These are phyloP conservation scores for Lepidurus apus DNA, from an alignment of 1,140 invertebrate genomes.

Conservation along the genomic window DNA sequence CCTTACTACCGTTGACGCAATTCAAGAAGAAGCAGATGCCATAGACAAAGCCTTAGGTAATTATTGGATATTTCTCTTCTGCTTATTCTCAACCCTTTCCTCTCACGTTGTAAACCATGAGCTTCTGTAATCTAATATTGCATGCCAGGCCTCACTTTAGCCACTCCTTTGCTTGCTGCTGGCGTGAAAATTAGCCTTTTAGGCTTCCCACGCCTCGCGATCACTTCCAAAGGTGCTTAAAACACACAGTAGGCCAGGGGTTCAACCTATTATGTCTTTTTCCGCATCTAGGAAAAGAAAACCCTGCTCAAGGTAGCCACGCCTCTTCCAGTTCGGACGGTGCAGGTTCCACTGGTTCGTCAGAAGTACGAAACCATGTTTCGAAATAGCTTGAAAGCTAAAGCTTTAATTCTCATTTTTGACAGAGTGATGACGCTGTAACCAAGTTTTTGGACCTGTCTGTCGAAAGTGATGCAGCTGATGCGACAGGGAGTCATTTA, in stretches of 20 bases:
- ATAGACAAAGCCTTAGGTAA: slow-evolving; percentile 55
- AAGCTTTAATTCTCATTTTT: neutral
- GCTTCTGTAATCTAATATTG: slow-evolving; percentile 12
- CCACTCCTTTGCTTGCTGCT: slow-evolving; percentile 34
- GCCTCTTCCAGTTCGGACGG: neutral
- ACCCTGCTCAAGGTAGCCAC: neutral
- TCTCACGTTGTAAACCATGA: neutral
- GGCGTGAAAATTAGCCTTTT: slow-evolving; percentile 32
- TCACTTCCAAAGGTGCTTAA: neutral
- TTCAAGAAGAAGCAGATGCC: slow-evolving; percentile 68
- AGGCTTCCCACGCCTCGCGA: neutral
- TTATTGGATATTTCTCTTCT: neutral
- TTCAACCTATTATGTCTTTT: neutral
- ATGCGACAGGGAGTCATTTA: slow-evolving; percentile 9
- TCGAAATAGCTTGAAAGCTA: neutral
- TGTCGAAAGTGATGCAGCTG: neutral
- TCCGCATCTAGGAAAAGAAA: neutral
- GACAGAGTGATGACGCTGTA: neutral
- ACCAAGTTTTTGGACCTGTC: neutral
- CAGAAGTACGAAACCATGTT: neutral
- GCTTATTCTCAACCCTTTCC: slow-evolving; percentile 16
- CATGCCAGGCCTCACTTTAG: slow-evolving; percentile 29
- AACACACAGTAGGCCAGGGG: neutral
- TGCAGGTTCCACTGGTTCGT: neutral
- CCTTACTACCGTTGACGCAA: slow-evolving; percentile 67